Evolutionary conservation across 1,140 invertebrate genomes (phyloP).

Genomic region (Pseudomyrmex flavicornis): DNA sequence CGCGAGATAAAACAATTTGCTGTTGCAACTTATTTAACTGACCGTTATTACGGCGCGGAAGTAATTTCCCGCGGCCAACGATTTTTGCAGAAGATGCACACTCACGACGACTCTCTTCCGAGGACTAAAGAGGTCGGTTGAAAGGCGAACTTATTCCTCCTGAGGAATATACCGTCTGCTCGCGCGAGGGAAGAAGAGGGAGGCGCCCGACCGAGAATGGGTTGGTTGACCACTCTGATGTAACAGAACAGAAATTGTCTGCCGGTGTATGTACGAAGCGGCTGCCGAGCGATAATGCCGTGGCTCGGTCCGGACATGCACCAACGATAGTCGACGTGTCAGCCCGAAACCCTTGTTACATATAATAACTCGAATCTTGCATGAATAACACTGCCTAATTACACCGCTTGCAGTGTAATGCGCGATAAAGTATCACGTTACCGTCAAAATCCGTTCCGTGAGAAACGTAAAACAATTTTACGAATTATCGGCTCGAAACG

Average conservation of each 20-base stretch:
- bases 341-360: constrained; percentile 40
- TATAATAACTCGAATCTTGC: constrained; percentile 18
- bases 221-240: constrained; percentile 82
- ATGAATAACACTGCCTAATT: constrained; percentile 4
- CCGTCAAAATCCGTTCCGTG: background rate
- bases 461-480: too few species aligned
- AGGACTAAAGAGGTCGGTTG: constrained; percentile 77
- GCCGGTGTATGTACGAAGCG: constrained; percentile 24
- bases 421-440: background rate
- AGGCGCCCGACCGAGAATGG: constrained; percentile 79
- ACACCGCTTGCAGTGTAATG: background rate
- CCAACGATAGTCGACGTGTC: constrained; percentile 8
- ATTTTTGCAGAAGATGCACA: constrained; percentile 56
- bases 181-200: constrained; percentile 75
- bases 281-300: constrained; percentile 45
- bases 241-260: constrained; percentile 83
- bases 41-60: background rate
- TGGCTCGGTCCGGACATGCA: constrained; percentile 40
- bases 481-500: too few species aligned
- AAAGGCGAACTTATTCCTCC: constrained; percentile 75
- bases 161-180: constrained; percentile 63
- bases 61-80: background rate
- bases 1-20: background rate
- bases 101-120: constrained; percentile 68
- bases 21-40: background rate